Percentiles rank a stretch among this genome's conserved stretches.
These are phyloP conservation scores for Malurus elegans DNA, from an alignment of 2,113 vertebrate species.

Conservation along the genomic window DNA sequence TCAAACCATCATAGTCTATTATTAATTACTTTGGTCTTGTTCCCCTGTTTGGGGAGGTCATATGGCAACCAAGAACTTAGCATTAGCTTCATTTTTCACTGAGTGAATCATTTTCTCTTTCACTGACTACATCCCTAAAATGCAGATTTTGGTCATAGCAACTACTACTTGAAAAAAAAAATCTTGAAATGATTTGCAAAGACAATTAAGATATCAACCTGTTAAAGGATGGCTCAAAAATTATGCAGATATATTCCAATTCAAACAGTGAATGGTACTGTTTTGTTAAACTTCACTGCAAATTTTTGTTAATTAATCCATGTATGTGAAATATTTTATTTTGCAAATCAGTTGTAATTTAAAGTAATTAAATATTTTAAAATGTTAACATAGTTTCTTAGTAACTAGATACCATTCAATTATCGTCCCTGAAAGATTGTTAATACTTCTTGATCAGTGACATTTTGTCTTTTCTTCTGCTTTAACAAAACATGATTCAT, in stretches of 20 bases:
- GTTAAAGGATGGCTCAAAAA: background rate
- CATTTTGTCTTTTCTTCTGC: background rate
- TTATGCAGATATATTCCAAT: background rate
- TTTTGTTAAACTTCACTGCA: background rate
- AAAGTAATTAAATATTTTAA: background rate
- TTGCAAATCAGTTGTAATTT: background rate
- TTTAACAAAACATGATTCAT: background rate
- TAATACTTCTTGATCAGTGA: background rate
- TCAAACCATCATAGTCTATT: background rate
- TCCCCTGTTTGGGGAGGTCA: background rate
- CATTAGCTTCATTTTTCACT: background rate
- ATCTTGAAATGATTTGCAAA: background rate
- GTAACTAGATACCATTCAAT: background rate
- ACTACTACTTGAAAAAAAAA: background rate
- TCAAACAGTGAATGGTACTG: background rate
- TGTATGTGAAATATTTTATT: background rate
- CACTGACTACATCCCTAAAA: background rate
- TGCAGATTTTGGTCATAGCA: background rate
- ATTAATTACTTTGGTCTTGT: background rate
- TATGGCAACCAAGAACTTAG: background rate
- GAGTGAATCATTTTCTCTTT: background rate
- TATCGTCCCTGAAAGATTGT: background rate
- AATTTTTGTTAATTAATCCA: background rate
- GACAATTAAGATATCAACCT: background rate
- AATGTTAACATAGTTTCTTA: background rate